Base-by-base conservation (phyloP, 2,888 invertebrate species). In the Herminia tarsipennalis region DNA sequence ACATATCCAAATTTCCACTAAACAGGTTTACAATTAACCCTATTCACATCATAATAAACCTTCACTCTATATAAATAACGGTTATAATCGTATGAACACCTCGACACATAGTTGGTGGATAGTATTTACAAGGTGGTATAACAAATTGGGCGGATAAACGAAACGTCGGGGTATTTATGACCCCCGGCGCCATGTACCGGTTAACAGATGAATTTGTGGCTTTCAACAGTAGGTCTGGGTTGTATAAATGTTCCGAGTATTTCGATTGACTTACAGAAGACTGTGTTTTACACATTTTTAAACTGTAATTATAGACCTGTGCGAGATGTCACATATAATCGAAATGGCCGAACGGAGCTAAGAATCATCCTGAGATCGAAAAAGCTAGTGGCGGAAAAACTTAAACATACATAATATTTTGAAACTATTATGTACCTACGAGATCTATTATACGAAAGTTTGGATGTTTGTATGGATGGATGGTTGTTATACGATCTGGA, bases 101-200 rank as follows among this genome's bases (percentile, higher is more conserved):
- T 28, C n/a, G 1, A 8, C 5, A 13, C 6, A 8, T 28, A 17
- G 1, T 1, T 17, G 13, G 8, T 13, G 3, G 24, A 20, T 27
- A 10, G 25, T 40, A 24, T 33, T 40, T 40, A 28, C 22, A 12
- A 16, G 22, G 55, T 59, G 45, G 53, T 39, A 53, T 46, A 53
- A 66, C 49, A 62, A 66, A 66, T 62, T 66, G 66, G 49, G 43
- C 40, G 40, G 39, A 36, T 40, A 25, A 25, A 39, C 38, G 10
- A 28, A 27, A 33, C 28, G 47, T 10, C n/a, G 5, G 36, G 51
- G 51, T 61, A 45, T 48, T 51, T 43, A 51, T 10, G 61, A 56
- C 35, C 55, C 10, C 28, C 28, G 28, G 44, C 39, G 47, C 36
- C 46, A 35, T 13, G 5, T 12, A 42, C 34, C 42, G 39, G 60